These are phyloP conservation scores for Limenitis camilla DNA, from an alignment of 2,888 invertebrate genomes.

Conservation along the genomic window DNA sequence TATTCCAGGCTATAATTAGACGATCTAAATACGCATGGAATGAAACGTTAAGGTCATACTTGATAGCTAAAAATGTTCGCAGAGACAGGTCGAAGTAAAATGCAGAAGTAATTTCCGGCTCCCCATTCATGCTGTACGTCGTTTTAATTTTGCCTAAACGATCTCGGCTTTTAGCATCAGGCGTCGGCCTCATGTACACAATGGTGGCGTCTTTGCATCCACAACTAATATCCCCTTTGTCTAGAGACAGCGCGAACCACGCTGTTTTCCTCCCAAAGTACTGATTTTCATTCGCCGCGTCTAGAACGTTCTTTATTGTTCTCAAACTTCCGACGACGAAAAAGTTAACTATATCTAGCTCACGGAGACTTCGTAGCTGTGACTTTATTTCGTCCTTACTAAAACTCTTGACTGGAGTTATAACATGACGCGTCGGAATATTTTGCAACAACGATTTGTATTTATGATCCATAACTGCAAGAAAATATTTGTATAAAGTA, in stretches of 20 bases:
- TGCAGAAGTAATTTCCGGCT: slow-evolving; percentile 84
- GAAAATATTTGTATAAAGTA: slow-evolving; percentile 19
- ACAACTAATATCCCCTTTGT: slow-evolving; percentile 82
- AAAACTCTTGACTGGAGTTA: slow-evolving; percentile 77
- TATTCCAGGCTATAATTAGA: slow-evolving; percentile 61
- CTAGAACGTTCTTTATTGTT: slow-evolving; percentile 81
- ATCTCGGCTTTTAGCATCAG: slow-evolving; percentile 80
- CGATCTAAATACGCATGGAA: slow-evolving; percentile 42
- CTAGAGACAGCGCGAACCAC: slow-evolving; percentile 89
- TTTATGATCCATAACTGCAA: slow-evolving; percentile 92
- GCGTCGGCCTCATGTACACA: slow-evolving; percentile 82
- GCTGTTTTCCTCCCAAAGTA: slow-evolving; percentile 90
- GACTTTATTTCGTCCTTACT: slow-evolving; percentile 77
- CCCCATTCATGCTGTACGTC: slow-evolving; percentile 80
- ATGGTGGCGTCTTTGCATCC: slow-evolving; percentile 85
- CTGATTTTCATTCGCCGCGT: slow-evolving; percentile 81
- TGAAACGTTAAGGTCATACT: slow-evolving; percentile 72
- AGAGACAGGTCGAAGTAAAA: slow-evolving; percentile 92
- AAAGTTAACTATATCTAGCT: slow-evolving; percentile 91
- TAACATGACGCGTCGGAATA: slow-evolving; percentile 91
- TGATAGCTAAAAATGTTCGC: slow-evolving; percentile 81
- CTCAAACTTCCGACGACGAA: slow-evolving; percentile 85
- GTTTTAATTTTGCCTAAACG: slow-evolving; percentile 80
- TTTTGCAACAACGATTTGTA: slow-evolving; percentile 93
- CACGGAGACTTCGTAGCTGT: slow-evolving; percentile 82